Base-by-base conservation (phyloP, 2,797 vertebrate genomes). In the Phataginus tetradactyla region DNA sequence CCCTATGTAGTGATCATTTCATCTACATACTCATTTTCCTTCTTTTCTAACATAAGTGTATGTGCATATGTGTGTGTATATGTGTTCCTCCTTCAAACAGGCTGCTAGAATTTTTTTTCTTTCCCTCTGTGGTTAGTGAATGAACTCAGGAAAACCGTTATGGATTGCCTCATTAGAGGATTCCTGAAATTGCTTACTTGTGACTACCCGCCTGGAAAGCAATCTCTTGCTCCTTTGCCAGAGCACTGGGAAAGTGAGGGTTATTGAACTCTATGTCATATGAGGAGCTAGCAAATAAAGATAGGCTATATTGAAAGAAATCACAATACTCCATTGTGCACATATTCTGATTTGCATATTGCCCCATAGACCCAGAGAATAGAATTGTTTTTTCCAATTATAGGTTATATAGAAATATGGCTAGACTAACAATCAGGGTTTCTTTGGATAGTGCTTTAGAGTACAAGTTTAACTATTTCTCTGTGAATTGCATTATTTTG, bases 141-240 rank as follows among this genome's bases (percentile, higher is more conserved):
- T 0, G n/a, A 95, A 81, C 88, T 95, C 74, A 94, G 88, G 68
- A 95, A 96, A 97, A 90, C 21, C 86, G 93, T 94, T 97, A 97
- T 91, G 86, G 91, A 96, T 97, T 93, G 90, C 94, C 86, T 98
- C 88, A 96, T 96, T 95, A 97, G 57, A 94, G 79, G 66, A 94
- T 85, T 90, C 80, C 85, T 93, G 66, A 97, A 96, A 98, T 97
- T 97, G 95, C 88, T 95, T 96, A 94, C 87, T 91, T 95, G 95
- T 95, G 83, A 95, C 83, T 96, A 79, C 68, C 80, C 3, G 2
- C 79, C 95, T 96, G 91, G 94, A 95, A 96, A 97, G 89, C 92
- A 96, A 97, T 96, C 96, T 95, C 87, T 96, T 84, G 64, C 84
- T 94, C 64, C 80, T 96, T 86, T 96, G 80, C 81, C 63, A 87